Evolutionary conservation across 2,888 invertebrate genomes (phyloP), one percentile per base, ranked within the genome.

Genomic region (Chymomyza caudatula): DNA sequence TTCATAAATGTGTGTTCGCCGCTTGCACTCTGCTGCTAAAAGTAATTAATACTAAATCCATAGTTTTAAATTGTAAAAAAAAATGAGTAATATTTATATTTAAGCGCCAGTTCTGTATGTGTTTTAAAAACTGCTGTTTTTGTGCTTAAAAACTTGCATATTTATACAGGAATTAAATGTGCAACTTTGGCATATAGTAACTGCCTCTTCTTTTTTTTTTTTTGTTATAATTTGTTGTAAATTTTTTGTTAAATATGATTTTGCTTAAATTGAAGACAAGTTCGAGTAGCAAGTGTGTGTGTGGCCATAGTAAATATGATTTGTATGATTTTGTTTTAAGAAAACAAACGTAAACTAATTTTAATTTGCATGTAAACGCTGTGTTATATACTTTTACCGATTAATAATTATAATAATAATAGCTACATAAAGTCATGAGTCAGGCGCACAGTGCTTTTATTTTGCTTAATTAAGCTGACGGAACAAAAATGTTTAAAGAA

Each of bases 381-480:
- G 79, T 84, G 79, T 84, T 80, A 80, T 84, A 78, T 84, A 84
- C 65, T 11, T 81, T 78, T 76, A 84, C 81, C 63, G 74, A 70
- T 71, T 71, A 78, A 76, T 71, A 65, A 73, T 65, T 71, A 65
- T 51, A 61, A 51, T 62, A 63, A 54, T 54, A 29, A 47, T 37
- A 65, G 23, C 42, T 53, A 64, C 42, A 47, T 54, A 22, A 6
- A 29, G 37, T 60, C 58, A n/a, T n/a, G n/a, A 69, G 67, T 72
- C 69, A 76, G 79, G 69, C 79, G 74, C 83, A 82, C 82, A 85
- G 69, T 76, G 77, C 70, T 81, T 42, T 62, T 71, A 55, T 60
- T 62, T 65, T 69, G 22, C 29, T 51, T 53, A 63, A 47, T 56
- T 56, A 65, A 65, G 8, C 29, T 11, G 29, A 11, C 29, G 3